These are phyloP conservation scores for Numenius phaeopus DNA, from an alignment of 2,797 vertebrate species.

Conservation along the genomic window DNA sequence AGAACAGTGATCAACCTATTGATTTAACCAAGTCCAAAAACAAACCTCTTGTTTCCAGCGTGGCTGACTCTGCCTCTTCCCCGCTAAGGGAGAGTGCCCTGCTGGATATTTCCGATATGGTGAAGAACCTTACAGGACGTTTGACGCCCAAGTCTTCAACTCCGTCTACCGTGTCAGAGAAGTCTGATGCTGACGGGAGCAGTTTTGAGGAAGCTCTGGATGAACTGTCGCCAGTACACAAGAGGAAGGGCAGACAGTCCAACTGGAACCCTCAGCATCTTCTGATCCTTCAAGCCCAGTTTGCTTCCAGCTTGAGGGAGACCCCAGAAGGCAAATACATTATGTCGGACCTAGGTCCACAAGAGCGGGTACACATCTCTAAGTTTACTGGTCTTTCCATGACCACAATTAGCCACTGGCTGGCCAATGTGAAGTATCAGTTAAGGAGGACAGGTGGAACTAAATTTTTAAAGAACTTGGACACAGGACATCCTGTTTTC, in stretches of 20 bases:
- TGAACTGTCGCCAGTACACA: slow-evolving; percentile 94
- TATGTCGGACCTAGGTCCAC: slow-evolving; percentile 94
- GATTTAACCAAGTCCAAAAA: slow-evolving; percentile 97
- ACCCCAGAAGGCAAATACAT: slow-evolving; percentile 94
- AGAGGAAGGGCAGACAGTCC: slow-evolving; percentile 96
- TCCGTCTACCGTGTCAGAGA: slow-evolving; percentile 93
- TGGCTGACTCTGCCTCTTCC: slow-evolving; percentile 86
- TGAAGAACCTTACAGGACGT: slow-evolving; percentile 96
- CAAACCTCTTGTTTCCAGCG: slow-evolving; percentile 81
- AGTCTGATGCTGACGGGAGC: slow-evolving; percentile 93
- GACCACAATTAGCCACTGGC: slow-evolving; percentile 99
- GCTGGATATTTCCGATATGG: slow-evolving; percentile 99
- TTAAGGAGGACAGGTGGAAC: slow-evolving; percentile 98
- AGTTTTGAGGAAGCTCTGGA: slow-evolving; percentile 94
- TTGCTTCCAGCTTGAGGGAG: slow-evolving; percentile 93
- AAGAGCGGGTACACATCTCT: slow-evolving; percentile 98
- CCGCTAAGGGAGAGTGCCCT: slow-evolving; percentile 94
- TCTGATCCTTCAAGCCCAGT: slow-evolving; percentile 97
- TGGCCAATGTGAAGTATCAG: slow-evolving; percentile 99
- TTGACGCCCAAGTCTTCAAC: slow-evolving; percentile 98
- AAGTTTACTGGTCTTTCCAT: slow-evolving; percentile 99
- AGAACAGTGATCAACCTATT: slow-evolving; percentile 95
- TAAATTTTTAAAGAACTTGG: slow-evolving; percentile 99
- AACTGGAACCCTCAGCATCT: slow-evolving; percentile 99
- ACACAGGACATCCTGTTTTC: slow-evolving; percentile 97